Percentiles rank a stretch among this genome's conserved stretches.
Conservation (phyloP, 2,888 invertebrate genomes). For the Synergus umbraculus region DNA sequence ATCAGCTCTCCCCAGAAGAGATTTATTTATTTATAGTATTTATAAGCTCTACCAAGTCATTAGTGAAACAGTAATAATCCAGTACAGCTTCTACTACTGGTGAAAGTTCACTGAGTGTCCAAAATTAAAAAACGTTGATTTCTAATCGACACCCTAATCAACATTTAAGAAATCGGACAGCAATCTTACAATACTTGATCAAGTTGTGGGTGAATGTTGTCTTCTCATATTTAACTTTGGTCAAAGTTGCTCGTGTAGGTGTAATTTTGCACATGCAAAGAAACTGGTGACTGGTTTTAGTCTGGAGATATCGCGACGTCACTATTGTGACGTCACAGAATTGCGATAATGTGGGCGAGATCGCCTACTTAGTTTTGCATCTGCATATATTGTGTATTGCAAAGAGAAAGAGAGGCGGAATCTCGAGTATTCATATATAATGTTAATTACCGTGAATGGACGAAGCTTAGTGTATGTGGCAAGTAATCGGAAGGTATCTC, state of each 20-base stretch:
- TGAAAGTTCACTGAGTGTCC: too few species aligned
- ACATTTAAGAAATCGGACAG: background rate
- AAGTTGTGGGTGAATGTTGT: background rate
- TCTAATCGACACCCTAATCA: background rate
- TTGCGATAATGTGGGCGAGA: conserved; percentile 34
- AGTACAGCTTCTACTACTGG: too few species aligned
- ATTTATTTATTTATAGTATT: too few species aligned
- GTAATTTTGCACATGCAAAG: conserved; percentile 23
- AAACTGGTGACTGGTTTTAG: conserved; percentile 30
- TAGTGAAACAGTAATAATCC: too few species aligned
- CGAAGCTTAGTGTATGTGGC: background rate
- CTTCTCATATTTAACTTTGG: background rate
- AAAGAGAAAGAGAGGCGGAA: conserved; percentile 26
- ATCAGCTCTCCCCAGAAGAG: too few species aligned
- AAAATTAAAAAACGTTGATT: too few species aligned
- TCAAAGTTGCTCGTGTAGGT: conserved; percentile 3
- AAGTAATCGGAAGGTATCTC: conserved; percentile 27
- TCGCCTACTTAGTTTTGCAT: background rate
- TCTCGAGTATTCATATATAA: conserved; percentile 15
- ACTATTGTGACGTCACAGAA: conserved; percentile 24
- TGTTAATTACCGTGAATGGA: conserved; percentile 13
- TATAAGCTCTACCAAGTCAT: too few species aligned
- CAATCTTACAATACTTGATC: background rate
- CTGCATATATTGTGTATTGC: background rate
- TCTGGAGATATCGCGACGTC: conserved; percentile 36